Conservation (phyloP, 2,113 vertebrate species). For the Garra rufa region DNA sequence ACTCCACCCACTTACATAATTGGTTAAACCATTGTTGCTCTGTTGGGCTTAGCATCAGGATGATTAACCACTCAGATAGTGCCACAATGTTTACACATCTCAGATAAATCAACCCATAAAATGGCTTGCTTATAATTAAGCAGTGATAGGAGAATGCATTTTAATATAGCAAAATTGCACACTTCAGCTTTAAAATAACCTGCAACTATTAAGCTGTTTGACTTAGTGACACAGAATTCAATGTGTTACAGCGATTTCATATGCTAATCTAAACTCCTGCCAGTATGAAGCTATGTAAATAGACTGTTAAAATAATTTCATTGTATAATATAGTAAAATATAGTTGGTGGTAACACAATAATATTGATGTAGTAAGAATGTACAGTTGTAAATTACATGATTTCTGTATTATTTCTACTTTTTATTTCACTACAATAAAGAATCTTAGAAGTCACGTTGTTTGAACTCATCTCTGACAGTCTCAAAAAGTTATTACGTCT, state of each 20-base stretch:
- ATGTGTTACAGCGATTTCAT: conserved; percentile 56
- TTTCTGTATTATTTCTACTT: conserved; percentile 55
- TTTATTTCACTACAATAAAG: conserved; percentile 86
- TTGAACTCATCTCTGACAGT: neutral
- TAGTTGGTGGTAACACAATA: conserved; percentile 36
- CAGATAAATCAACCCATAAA: neutral
- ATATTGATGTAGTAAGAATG: conserved; percentile 23
- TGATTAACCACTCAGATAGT: neutral
- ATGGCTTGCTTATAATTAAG: neutral
- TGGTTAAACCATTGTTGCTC: neutral
- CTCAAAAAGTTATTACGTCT: neutral
- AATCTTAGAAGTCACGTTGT: conserved; percentile 52
- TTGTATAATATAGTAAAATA: conserved; percentile 63
- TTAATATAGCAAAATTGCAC: neutral
- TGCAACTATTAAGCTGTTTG: conserved; percentile 33
- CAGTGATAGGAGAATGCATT: neutral
- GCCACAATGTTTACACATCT: neutral
- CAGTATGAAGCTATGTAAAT: conserved; percentile 73
- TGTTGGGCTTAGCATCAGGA: neutral
- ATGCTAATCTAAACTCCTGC: conserved; percentile 55
- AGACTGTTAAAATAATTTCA: conserved; percentile 50
- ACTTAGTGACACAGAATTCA: conserved; percentile 55
- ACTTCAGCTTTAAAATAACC: conserved; percentile 5
- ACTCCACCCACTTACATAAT: neutral
- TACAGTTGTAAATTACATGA: conserved; percentile 50